Conservation (phyloP, 64 coral and sea anemone genomes). For the Stylophora pistillata region DNA sequence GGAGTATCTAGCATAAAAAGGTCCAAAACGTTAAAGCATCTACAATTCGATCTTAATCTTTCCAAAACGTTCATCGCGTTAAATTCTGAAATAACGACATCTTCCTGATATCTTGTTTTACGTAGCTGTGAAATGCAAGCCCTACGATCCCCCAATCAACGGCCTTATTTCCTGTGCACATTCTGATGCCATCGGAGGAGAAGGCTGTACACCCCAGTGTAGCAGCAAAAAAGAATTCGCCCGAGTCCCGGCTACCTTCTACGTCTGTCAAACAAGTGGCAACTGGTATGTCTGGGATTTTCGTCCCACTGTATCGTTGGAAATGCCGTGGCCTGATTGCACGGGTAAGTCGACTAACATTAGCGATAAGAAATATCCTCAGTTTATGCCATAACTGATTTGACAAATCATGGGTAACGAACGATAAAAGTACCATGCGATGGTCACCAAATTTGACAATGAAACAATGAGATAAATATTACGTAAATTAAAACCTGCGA, state of each 20-base stretch:
- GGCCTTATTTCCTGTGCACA: constrained; percentile 48
- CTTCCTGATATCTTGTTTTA: constrained; percentile 5
- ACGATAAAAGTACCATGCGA: too few relatives aligned
- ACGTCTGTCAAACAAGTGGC: constrained; percentile 61
- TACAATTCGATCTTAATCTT: too few relatives aligned
- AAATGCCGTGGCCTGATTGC: constrained; percentile 83
- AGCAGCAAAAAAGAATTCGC: constrained; percentile 75
- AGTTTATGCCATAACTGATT: too few relatives aligned
- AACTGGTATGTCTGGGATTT: constrained; percentile 43
- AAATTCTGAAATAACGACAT: not conserved
- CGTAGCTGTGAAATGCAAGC: constrained; percentile 65
- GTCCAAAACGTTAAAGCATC: too few relatives aligned
- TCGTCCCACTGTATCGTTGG: not conserved
- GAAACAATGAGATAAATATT: too few relatives aligned
- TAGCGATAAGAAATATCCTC: not conserved
- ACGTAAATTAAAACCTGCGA: too few relatives aligned
- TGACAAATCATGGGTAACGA: too few relatives aligned
- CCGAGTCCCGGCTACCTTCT: constrained; percentile 68
- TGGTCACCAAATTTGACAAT: too few relatives aligned
- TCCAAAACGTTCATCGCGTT: too few relatives aligned
- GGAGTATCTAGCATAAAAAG: too few relatives aligned
- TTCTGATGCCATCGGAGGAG: constrained; percentile 1
- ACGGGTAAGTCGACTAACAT: constrained; percentile 51
- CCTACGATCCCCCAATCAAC: constrained; percentile 84
- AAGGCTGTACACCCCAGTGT: constrained; percentile 49